Evolutionary conservation across 92 coral and sea anemone genomes (phyloP), one percentile per base, ranked within the genome.

Genomic region (Bergia sp.): DNA sequence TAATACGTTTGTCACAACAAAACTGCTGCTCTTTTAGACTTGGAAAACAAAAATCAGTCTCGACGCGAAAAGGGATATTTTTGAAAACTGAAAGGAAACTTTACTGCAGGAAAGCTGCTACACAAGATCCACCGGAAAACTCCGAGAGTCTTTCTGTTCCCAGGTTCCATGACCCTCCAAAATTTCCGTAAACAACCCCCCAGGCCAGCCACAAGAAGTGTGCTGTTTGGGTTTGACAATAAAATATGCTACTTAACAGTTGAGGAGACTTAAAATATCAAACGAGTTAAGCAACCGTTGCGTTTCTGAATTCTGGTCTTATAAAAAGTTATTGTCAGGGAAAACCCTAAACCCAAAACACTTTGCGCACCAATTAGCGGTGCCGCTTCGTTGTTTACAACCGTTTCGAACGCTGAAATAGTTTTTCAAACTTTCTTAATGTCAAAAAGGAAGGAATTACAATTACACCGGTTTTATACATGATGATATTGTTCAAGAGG

Each of bases 271-370:
- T 7, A 38, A 10, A 73, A 44, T 78, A 7, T 37, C 37, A 21
- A 47, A 4, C 18, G 58, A 44, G 47, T 44, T 43, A 4, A 77
- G 69, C 29, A 53, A 13, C 29, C 81, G 10, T 44, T 77, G 21
- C n/a, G 43, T 44, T 15, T 5, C 4, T 65, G 20, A n/a, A 20
- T 39, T 76, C 10, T 37, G 39, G 76, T 40, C 78, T 12, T 16
- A 41, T 18, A 38, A 49, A 36, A 53, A 80, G 40, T 37, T 50
- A 57, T 37, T 57, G 41, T 39, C 73, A 81, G 85, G 85, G 85
- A 81, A 81, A 81, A 81, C 85, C 85, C 85, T 81, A 6, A 55
- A 55, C 69, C 85, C 85, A 57, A 15, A 57, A 38, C 44, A 39
- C 85, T 47, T 37, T 38, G 85, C 85, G 73, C 49, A 43, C 73